Evolutionary conservation across 2,888 invertebrate species (phyloP).

Genomic region (Andrena camellia): DNA sequence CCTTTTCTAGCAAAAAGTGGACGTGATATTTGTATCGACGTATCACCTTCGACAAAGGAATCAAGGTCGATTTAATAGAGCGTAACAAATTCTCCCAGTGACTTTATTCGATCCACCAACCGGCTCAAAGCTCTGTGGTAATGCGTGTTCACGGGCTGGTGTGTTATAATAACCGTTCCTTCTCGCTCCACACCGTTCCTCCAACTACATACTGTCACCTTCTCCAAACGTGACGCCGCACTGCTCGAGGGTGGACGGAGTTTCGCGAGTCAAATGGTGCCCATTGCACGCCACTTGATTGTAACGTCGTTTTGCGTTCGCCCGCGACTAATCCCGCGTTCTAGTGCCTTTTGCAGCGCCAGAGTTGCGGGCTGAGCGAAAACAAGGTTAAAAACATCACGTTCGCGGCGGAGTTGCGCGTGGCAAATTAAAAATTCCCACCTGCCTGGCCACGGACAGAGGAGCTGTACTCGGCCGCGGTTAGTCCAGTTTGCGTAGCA

Average conservation of each 20-base stretch:
- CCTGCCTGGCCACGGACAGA: neutral
- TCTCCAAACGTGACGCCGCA: too few relatives aligned
- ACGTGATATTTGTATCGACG: conserved; percentile 6
- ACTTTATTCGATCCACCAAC: conserved; percentile 45
- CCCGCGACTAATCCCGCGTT: neutral
- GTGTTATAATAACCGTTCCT: conserved; percentile 39
- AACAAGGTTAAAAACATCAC: neutral
- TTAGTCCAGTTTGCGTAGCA: conserved; percentile 14
- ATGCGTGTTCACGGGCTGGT: conserved; percentile 16
- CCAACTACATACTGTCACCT: conserved; percentile 1
- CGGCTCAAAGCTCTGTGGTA: neutral
- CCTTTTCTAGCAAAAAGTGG: neutral
- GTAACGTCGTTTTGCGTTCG: neutral
- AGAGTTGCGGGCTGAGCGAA: neutral
- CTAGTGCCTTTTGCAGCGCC: neutral
- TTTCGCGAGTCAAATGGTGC: neutral
- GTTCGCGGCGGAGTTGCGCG: neutral
- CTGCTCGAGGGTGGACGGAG: too few relatives aligned
- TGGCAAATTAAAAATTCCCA: conserved; percentile 1
- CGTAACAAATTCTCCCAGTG: conserved; percentile 42
- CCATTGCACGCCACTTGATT: neutral
- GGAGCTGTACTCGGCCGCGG: neutral
- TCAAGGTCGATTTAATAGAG: conserved; percentile 53
- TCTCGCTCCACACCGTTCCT: conserved; percentile 22
- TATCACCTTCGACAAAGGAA: conserved; percentile 28